phyloP scores from a whole-genome alignment of 2,797 vertebrate species.

The Clarias pachynema region DNA sequence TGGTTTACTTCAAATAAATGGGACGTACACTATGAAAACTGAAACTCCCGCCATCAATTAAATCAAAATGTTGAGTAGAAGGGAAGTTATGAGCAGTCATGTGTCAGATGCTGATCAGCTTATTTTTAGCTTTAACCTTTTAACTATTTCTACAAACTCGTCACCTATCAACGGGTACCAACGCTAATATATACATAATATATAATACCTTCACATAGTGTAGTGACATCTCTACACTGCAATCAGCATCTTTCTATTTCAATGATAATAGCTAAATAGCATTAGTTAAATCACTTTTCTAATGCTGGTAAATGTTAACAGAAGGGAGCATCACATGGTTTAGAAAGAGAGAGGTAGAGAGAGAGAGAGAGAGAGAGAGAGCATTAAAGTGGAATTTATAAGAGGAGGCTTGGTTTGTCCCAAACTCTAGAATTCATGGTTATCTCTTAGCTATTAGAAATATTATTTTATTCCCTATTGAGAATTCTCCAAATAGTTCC shows the following conservation, averaged over 20 bases:
- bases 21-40: no score
- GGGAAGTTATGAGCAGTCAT: no score
- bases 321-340: neutral
- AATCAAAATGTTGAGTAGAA: no score
- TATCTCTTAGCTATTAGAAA: slow-evolving; percentile 4
- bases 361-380: neutral
- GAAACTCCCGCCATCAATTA: no score
- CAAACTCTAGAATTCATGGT: neutral
- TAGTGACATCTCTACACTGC: neutral
- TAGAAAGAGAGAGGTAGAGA: neutral
- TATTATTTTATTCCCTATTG: slow-evolving; percentile 14
- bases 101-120: no score
- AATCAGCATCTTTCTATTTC: neutral
- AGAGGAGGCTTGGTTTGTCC: neutral
- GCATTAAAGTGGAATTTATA: neutral
- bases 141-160: no score
- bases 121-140: no score
- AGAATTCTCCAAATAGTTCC: neutral
- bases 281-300: neutral
- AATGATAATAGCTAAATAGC: neutral
- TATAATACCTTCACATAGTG: neutral
- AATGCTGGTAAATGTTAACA: neutral
- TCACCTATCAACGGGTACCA: no score
- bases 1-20: no score
- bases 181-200: neutral